phyloP scores from a whole-genome alignment of 2,113 vertebrate genomes.

The Struthio camelus region DNA sequence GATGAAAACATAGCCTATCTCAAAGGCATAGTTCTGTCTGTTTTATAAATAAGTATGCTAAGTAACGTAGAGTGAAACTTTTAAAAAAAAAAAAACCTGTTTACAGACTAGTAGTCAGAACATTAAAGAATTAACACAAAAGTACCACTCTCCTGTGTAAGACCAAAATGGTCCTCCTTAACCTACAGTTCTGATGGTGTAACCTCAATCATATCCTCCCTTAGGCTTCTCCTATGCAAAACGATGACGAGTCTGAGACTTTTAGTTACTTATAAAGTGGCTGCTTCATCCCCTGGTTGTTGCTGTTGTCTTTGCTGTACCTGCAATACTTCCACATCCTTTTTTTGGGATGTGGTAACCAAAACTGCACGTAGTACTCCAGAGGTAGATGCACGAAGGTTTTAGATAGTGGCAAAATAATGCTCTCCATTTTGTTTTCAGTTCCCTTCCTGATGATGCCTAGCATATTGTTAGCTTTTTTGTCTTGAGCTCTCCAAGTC shows the following conservation, averaged over 20 bases:
- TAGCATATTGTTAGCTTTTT: background rate
- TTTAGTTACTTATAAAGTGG: background rate
- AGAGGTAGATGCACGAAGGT: fast-evolving
- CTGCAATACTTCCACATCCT: background rate
- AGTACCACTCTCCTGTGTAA: background rate
- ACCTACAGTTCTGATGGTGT: background rate
- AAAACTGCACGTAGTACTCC: background rate
- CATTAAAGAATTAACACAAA: no score
- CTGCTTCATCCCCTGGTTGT: background rate
- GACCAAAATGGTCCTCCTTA: background rate
- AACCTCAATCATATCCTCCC: background rate
- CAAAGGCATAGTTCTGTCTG: background rate
- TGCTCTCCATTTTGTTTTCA: background rate
- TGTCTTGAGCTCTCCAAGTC: background rate
- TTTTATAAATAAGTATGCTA: fast-evolving
- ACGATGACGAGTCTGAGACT: background rate
- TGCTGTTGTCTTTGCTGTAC: background rate
- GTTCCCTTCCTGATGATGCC: no score
- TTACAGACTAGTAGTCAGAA: background rate
- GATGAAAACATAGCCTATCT: background rate
- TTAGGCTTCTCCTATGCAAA: background rate
- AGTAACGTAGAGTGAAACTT: background rate
- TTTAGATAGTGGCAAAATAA: background rate
- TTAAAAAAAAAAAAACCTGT: background rate
- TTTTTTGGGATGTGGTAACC: background rate